phyloP scores from a whole-genome alignment of 2,888 invertebrate species.

The Apotomis turbidana region DNA sequence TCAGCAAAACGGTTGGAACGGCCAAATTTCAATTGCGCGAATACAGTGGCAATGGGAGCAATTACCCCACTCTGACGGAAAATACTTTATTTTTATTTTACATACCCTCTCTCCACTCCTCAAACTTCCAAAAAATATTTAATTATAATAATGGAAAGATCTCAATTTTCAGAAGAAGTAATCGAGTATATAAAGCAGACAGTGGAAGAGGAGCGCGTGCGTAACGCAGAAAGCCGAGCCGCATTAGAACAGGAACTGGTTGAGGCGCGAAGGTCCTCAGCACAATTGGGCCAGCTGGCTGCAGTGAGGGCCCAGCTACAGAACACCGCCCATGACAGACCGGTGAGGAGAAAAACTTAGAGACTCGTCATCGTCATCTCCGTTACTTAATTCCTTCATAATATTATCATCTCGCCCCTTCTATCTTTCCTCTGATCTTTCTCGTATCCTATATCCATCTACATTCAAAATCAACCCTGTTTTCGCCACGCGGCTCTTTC shows the following conservation, averaged over 20 bases:
- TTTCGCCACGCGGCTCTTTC: too few species aligned
- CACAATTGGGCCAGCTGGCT: constrained; percentile 67
- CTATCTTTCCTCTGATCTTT: too few species aligned
- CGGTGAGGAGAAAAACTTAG: constrained; percentile 52
- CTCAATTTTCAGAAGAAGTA: constrained; percentile 68
- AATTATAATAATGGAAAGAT: not conserved
- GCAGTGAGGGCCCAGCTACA: constrained; percentile 67
- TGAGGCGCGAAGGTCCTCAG: constrained; percentile 69
- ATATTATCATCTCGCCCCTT: too few species aligned
- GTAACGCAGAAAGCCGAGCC: constrained; percentile 69
- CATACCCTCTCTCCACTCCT: not conserved
- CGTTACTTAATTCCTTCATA: too few species aligned
- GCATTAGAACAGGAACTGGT: constrained; percentile 66
- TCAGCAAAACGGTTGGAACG: too few species aligned
- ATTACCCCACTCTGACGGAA: not conserved
- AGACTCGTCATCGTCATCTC: not conserved
- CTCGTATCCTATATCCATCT: too few species aligned
- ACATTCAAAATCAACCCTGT: too few species aligned
- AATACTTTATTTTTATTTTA: not conserved
- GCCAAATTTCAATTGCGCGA: too few species aligned
- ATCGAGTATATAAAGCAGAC: constrained; percentile 70
- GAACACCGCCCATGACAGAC: constrained; percentile 54
- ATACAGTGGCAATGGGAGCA: too few species aligned
- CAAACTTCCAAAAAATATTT: not conserved
- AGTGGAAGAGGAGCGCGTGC: constrained; percentile 72